Percentiles rank a stretch among this genome's conserved stretches.
Conservation (phyloP, 2,113 vertebrate genomes). For the Perca schrenkii region DNA sequence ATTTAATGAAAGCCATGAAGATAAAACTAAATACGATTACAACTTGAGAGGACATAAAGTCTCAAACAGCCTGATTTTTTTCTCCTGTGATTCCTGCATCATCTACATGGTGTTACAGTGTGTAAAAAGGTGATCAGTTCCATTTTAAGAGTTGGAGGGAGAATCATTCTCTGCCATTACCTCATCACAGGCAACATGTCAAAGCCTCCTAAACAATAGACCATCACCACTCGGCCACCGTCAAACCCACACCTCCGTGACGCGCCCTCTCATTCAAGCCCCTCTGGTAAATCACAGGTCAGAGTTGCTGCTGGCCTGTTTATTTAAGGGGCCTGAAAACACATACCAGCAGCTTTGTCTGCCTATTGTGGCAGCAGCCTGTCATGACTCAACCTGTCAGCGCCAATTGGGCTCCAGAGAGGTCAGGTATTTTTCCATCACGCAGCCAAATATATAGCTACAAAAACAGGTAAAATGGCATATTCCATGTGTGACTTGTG, state of each 20-base stretch:
- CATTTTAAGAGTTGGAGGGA: background rate
- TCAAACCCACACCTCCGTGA: slow-evolving; percentile 16
- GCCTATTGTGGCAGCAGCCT: slow-evolving; percentile 47
- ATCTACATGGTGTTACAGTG: background rate
- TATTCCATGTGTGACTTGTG: background rate
- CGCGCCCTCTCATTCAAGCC: slow-evolving; percentile 7
- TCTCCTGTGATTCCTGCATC: background rate
- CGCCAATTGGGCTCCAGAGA: slow-evolving; percentile 33
- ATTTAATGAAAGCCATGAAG: background rate
- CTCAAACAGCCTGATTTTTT: background rate
- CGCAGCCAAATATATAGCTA: background rate
- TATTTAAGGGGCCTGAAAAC: slow-evolving; percentile 62
- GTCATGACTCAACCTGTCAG: slow-evolving; percentile 36
- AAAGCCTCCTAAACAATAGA: slow-evolving; percentile 36
- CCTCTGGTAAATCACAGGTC: slow-evolving; percentile 30
- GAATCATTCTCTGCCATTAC: background rate
- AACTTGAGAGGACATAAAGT: background rate
- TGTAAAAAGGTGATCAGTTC: background rate
- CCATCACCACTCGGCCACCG: background rate
- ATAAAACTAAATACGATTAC: background rate
- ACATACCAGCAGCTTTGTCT: slow-evolving; percentile 55
- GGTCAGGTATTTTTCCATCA: slow-evolving; percentile 33
- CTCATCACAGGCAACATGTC: slow-evolving; percentile 36
- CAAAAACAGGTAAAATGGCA: background rate
- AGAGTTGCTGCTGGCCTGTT: slow-evolving; percentile 45